Conservation (phyloP, 2,888 invertebrate genomes). For the Thumatha senex region DNA sequence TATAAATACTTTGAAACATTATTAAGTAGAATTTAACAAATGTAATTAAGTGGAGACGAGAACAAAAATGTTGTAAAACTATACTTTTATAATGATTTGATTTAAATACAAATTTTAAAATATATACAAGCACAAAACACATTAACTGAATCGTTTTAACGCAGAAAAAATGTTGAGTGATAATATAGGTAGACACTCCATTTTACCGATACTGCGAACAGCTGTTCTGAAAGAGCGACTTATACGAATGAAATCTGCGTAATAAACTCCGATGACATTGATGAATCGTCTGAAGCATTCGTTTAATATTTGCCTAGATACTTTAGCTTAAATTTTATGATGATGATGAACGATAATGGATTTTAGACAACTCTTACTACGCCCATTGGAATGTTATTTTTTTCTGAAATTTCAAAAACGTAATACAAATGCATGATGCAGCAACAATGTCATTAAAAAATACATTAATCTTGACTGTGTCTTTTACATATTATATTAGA, state of each 20-base stretch:
- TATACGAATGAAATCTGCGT: not conserved
- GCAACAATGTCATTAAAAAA: not conserved
- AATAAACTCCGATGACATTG: constrained; percentile 4
- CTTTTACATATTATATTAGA: constrained; percentile 19
- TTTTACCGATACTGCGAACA: constrained; percentile 1
- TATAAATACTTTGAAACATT: too few species aligned
- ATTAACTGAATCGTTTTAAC: not conserved
- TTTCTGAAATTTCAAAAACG: too few species aligned
- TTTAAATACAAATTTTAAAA: too few species aligned
- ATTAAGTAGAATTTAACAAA: too few species aligned
- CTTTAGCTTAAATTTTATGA: not conserved
- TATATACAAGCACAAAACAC: too few species aligned
- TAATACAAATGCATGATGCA: too few species aligned
- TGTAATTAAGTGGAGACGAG: too few species aligned
- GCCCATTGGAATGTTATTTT: too few species aligned
- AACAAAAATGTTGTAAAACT: too few species aligned
- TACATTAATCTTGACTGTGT: constrained; percentile 10
- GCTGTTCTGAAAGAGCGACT: constrained; percentile 1
- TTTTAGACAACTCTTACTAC: not conserved
- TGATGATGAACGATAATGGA: not conserved
- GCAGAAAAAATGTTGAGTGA: constrained; percentile 3
- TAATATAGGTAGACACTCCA: not conserved
- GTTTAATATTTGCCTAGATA: constrained; percentile 1
- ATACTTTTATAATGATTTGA: too few species aligned
- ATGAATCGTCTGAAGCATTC: constrained; percentile 1